phyloP scores from a whole-genome alignment of 2,113 vertebrate species.

The Rissa tridactyla region DNA sequence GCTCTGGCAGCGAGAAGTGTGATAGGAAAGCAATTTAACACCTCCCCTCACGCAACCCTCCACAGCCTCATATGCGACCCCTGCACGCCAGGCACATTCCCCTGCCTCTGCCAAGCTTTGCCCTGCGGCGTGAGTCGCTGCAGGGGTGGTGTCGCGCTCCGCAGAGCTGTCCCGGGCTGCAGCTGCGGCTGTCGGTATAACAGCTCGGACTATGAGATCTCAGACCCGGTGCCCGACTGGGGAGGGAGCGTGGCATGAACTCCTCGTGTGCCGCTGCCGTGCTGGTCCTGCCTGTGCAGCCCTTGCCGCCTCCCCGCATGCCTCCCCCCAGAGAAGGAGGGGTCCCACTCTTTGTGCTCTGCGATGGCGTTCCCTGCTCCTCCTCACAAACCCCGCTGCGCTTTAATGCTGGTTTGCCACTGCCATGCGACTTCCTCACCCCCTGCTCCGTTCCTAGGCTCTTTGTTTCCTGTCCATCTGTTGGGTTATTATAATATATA shows the following conservation, averaged over 20 bases:
- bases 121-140: not conserved
- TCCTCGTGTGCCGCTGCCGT: not conserved
- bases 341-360: not conserved
- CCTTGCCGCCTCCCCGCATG: slow-evolving; percentile 20
- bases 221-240: not conserved
- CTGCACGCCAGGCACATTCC: not conserved
- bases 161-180: not conserved
- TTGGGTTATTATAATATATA: slow-evolving; percentile 25
- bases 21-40: not conserved
- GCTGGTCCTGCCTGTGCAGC: slow-evolving; percentile 34
- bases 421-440: not conserved
- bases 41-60: not conserved
- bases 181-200: not conserved
- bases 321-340: not conserved
- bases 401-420: slow-evolving; percentile 31
- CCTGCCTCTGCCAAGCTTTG: not conserved
- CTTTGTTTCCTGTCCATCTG: slow-evolving; percentile 21
- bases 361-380: not conserved
- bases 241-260: not conserved
- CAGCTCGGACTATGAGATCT: not conserved
- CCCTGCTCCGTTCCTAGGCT: slow-evolving; percentile 25
- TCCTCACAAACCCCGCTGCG: not conserved
- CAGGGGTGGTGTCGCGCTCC: not conserved
- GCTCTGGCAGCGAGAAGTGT: not conserved
- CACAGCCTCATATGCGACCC: not conserved